Evolutionary conservation across 2,113 vertebrate genomes (phyloP).

Genomic region (Coracopsis vasa): DNA sequence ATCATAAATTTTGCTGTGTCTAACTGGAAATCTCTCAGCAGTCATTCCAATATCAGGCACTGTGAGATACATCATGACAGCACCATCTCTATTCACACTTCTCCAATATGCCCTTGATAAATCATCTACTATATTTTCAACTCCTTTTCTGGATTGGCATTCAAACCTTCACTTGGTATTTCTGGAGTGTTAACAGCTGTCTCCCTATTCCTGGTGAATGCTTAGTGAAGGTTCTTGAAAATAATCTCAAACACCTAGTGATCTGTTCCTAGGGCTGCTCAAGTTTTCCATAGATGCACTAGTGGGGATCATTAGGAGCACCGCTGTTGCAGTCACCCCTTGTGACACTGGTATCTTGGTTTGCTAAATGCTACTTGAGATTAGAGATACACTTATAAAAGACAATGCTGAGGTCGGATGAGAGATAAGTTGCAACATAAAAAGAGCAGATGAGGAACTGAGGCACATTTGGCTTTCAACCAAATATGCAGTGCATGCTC

Average conservation of each 20-base stretch:
- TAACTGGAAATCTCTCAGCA: slow-evolving; percentile 29
- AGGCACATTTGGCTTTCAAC: slow-evolving; percentile 17
- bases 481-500: slow-evolving; percentile 15
- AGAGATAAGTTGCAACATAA: background rate
- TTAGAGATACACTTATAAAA: slow-evolving; percentile 18
- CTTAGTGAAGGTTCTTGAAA: slow-evolving; percentile 49
- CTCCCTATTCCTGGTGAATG: slow-evolving; percentile 59
- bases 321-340: background rate
- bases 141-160: slow-evolving; percentile 67
- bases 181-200: slow-evolving; percentile 67
- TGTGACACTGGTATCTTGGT: background rate
- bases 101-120: slow-evolving; percentile 49
- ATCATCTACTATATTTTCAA: slow-evolving; percentile 49
- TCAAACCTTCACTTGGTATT: slow-evolving; percentile 53
- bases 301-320: background rate
- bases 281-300: background rate
- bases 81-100: slow-evolving; percentile 53
- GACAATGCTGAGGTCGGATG: slow-evolving; percentile 46
- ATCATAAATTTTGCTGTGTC: background rate
- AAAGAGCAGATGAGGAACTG: slow-evolving; percentile 35
- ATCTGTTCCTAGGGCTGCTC: background rate
- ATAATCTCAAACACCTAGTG: slow-evolving; percentile 44
- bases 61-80: slow-evolving; percentile 27
- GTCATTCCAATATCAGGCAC: background rate
- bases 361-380: background rate